Evolutionary conservation across 2,888 invertebrate species (phyloP).

Genomic region (Tiphia femorata): DNA sequence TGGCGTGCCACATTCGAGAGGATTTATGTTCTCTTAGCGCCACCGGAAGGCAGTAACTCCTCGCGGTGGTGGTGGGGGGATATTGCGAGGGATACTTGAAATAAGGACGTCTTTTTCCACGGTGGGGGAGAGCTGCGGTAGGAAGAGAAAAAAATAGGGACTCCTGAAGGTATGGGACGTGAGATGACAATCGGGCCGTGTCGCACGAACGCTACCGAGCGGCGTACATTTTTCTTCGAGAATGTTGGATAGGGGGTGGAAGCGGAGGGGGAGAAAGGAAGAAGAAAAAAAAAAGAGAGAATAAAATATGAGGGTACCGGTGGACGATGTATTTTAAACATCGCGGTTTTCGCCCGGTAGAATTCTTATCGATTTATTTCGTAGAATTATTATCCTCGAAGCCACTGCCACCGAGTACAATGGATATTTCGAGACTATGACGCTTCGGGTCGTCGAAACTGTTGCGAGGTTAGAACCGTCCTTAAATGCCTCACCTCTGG

Average conservation of each 20-base stretch:
- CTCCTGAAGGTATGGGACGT: no score
- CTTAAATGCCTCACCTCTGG: no score
- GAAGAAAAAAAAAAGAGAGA: neutral
- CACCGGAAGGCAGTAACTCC: slow-evolving; percentile 28
- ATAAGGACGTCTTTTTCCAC: slow-evolving; percentile 25
- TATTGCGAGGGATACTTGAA: slow-evolving; percentile 22
- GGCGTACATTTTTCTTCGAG: neutral
- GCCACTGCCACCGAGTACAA: neutral
- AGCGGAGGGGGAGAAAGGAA: neutral
- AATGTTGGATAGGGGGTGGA: neutral
- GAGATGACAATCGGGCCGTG: no score
- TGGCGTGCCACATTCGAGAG: slow-evolving; percentile 32
- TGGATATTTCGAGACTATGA: neutral
- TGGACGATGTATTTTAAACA: neutral
- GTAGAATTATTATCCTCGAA: no score
- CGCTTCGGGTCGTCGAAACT: no score
- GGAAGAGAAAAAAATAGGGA: no score
- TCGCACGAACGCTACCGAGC: no score
- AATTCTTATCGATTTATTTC: no score
- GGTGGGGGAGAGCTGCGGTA: no score
- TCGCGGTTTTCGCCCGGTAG: no score
- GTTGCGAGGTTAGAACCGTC: no score
- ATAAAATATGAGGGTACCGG: neutral
- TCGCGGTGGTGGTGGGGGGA: slow-evolving; percentile 12
- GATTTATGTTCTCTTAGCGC: slow-evolving; percentile 40